These are phyloP conservation scores for Kuschelorhynchus macadamiae DNA, from an alignment of 2,888 invertebrate genomes.

Conservation along the genomic window DNA sequence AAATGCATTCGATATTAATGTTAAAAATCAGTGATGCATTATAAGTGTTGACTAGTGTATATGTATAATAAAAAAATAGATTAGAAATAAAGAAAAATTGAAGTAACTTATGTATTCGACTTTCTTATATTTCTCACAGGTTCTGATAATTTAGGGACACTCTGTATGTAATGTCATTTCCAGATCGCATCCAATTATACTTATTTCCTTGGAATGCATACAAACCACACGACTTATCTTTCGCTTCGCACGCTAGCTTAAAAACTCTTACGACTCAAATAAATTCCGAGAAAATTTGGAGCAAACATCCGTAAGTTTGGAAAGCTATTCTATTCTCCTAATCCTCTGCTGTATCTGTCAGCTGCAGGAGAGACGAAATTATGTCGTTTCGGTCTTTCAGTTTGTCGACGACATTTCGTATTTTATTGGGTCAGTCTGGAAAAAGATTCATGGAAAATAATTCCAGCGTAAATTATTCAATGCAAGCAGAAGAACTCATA, in stretches of 20 bases:
- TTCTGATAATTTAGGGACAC: too few relatives aligned
- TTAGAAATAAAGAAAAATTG: too few relatives aligned
- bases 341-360: conserved; percentile 27
- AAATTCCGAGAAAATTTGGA: conserved; percentile 9
- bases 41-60: too few relatives aligned
- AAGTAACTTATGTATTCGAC: too few relatives aligned
- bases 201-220: background rate
- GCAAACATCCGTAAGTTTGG: conserved; percentile 20
- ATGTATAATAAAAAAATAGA: too few relatives aligned
- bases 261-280: conserved; percentile 8
- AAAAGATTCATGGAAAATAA: background rate
- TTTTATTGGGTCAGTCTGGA: conserved; percentile 10
- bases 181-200: too few relatives aligned
- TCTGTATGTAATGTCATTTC: too few relatives aligned
- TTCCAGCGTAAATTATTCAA: too few relatives aligned
- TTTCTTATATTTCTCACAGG: too few relatives aligned
- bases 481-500: too few relatives aligned
- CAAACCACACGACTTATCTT: conserved; percentile 1
- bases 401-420: conserved; percentile 9
- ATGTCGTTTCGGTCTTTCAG: conserved; percentile 16
- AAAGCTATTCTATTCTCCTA: conserved; percentile 22
- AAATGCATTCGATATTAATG: too few relatives aligned
- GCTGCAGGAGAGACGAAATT: conserved; percentile 18
- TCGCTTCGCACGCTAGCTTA: background rate
- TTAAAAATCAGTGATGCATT: too few relatives aligned